A percentile compares a stretch with the other conserved stretches of the same genome.
Evolutionary conservation across 1,140 invertebrate species (phyloP).

Genomic region (Stegodyphus dumicola): DNA sequence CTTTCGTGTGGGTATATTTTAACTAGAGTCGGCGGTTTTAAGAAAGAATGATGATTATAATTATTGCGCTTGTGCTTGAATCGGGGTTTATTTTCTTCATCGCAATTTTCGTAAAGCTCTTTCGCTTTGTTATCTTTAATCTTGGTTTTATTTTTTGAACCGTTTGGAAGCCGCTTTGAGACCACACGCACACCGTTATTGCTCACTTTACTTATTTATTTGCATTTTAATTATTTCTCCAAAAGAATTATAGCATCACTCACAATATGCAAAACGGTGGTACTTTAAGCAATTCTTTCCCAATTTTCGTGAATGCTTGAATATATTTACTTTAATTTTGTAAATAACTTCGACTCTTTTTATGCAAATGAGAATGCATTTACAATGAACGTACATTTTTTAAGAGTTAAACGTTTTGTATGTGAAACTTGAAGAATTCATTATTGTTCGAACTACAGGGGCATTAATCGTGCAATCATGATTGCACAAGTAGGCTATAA

Average conservation of each 20-base stretch:
- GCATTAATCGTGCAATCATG: too few species aligned
- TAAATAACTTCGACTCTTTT: too few species aligned
- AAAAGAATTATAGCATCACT: not conserved
- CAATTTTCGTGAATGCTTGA: too few species aligned
- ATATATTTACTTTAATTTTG: too few species aligned
- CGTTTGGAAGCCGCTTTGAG: not conserved
- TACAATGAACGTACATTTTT: too few species aligned
- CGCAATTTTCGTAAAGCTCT: not conserved
- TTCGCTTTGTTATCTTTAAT: not conserved
- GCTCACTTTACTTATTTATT: not conserved
- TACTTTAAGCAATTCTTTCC: too few species aligned
- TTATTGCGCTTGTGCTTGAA: not conserved
- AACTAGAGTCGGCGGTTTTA: slow-evolving; percentile 17
- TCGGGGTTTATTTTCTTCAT: not conserved
- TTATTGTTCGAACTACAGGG: too few species aligned
- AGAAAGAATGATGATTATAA: slow-evolving; percentile 27
- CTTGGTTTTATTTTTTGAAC: not conserved
- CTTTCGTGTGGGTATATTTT: slow-evolving; percentile 40
- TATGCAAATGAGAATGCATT: too few species aligned
- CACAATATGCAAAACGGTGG: too few species aligned
- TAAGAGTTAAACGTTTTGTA: too few species aligned
- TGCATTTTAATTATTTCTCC: not conserved
- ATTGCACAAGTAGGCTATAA: too few species aligned
- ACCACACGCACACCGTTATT: not conserved
- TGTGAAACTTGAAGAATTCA: too few species aligned